Evolutionary conservation across 2,888 invertebrate genomes (phyloP), one percentile per base, ranked within the genome.

Genomic region (Synanthedon vespiformis): DNA sequence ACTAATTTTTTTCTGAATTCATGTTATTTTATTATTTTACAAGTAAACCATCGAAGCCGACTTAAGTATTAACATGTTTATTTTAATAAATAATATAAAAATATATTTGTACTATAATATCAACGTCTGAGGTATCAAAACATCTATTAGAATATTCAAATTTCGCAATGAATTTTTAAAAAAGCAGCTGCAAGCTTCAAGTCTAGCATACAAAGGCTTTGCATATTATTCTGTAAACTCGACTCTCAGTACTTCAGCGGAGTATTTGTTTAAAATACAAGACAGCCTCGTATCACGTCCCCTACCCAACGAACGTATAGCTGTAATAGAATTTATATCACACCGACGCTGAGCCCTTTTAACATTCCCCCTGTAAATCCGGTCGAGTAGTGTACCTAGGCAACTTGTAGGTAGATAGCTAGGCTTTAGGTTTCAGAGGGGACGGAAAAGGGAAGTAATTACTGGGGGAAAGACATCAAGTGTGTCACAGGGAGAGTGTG

Each of bases 401-500:
- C 63, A 68, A 78, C 68, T 57, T 80, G 79, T 80, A 79, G 62
- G 76, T 81, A 83, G 80, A 64, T 71, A 65, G 68, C 81, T 83
- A 81, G 82, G 77, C 70, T 74, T 64, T 70, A 70, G 62, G 61
- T 34, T 34, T 34, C 34, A 34, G 34, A 34, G 34, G 34, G 34
- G 34, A 10, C 34, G 63, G 55, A 56, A 56, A 60, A 67, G 70
- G 77, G 80, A 75, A 78, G 80, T 83, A 83, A 85, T 85, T 80
- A 81, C 72, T 66, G 61, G 72, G 80, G 78, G 80, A 79, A 79
- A 75, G 57, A 76, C 78, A 80, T 82, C 82, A 82, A 86, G 86
- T 86, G 80, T 86, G 86, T 85, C 85, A 84, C 72, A 75, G 80
- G 80, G 80, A 74, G 80, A 80, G 77, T 79, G 78, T 81, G 77